Evolutionary conservation across 2,797 vertebrate genomes (phyloP).

Genomic region (Salarias fasciatus): DNA sequence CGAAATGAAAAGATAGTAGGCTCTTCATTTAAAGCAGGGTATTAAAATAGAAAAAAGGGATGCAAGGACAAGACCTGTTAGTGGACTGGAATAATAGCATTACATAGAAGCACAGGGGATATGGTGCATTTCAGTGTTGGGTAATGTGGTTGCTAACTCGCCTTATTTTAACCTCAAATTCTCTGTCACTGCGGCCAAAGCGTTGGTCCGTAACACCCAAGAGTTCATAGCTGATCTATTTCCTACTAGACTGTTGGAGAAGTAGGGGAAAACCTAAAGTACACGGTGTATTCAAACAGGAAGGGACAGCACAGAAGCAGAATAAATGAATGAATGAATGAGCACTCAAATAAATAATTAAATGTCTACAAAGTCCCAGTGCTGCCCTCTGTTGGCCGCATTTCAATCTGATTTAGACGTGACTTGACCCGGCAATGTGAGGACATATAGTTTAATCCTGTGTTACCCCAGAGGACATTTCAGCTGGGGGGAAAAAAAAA

Average conservation of each 20-base stretch:
- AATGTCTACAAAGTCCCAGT: slow-evolving; percentile 34
- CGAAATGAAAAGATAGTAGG: slow-evolving; percentile 56
- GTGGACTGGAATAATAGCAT: slow-evolving; percentile 15
- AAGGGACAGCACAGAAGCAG: neutral
- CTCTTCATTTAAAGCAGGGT: slow-evolving; percentile 42
- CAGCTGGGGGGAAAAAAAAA: slow-evolving; percentile 1
- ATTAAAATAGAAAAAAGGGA: slow-evolving; percentile 44
- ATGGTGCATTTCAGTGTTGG: slow-evolving; percentile 23
- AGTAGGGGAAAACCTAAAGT: no score
- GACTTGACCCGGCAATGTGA: slow-evolving; percentile 31
- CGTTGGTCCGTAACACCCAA: neutral
- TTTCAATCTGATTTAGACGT: slow-evolving; percentile 17
- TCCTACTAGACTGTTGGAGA: neutral
- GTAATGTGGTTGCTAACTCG: neutral
- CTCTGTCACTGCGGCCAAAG: neutral
- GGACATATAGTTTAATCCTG: slow-evolving; percentile 19
- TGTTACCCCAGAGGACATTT: slow-evolving; percentile 17
- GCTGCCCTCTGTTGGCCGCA: slow-evolving; percentile 66
- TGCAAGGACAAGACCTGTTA: slow-evolving; percentile 37
- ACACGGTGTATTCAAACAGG: neutral
- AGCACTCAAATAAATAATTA: slow-evolving; percentile 25
- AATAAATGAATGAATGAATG: slow-evolving; percentile 18
- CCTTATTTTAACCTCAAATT: neutral
- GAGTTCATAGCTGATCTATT: neutral
- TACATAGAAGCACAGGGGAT: slow-evolving; percentile 12